phyloP scores from a whole-genome alignment of 2,797 vertebrate genomes.

The Morelia viridis region DNA sequence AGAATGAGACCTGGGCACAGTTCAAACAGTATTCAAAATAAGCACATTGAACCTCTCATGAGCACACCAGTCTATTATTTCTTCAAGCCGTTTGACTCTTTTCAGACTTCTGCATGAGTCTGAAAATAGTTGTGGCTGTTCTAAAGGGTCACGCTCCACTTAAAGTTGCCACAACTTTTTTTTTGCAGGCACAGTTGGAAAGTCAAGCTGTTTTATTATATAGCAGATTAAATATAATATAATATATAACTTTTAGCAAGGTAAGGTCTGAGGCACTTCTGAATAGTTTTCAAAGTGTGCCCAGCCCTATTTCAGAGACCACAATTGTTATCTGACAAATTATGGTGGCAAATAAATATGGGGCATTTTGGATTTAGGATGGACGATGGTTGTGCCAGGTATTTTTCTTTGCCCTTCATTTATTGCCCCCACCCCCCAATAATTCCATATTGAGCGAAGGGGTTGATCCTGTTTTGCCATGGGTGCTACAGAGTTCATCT shows the following conservation, averaged over 20 bases:
- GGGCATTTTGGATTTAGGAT: background rate
- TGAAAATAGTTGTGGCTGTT: background rate
- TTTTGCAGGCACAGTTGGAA: background rate
- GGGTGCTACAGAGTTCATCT: background rate
- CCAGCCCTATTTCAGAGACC: background rate
- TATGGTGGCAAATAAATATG: background rate
- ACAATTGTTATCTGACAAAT: background rate
- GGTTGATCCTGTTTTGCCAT: background rate
- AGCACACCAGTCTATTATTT: background rate
- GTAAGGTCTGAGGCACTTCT: background rate
- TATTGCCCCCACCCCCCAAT: accelerated
- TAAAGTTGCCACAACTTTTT: background rate
- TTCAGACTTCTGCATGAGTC: background rate
- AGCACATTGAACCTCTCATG: background rate
- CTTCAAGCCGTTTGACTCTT: background rate
- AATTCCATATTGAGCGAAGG: accelerated
- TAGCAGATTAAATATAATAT: background rate
- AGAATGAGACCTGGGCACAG: background rate
- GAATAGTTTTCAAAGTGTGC: background rate
- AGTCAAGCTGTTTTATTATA: background rate
- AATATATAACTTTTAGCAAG: background rate
- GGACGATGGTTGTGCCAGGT: background rate
- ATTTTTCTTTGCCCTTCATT: background rate
- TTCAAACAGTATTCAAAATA: background rate
- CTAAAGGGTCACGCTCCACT: background rate